Conservation (phyloP, 2,888 invertebrate genomes). For the Brachycybe producta region DNA sequence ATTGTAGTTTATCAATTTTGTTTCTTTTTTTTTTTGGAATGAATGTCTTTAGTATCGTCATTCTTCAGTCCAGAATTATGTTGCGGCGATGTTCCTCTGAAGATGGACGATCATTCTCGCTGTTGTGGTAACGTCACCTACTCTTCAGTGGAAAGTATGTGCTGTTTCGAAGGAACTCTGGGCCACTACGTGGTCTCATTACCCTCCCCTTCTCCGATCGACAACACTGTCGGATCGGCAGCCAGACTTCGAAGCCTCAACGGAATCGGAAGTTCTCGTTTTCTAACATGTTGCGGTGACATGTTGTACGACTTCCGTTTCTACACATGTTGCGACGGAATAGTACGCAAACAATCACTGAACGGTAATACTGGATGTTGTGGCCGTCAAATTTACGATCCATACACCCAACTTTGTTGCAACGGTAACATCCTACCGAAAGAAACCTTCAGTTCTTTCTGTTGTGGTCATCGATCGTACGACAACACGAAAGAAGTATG, state of each 20-base stretch:
- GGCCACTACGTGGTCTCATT: constrained; percentile 12
- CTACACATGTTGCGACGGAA: constrained; percentile 8
- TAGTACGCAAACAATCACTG: constrained; percentile 5
- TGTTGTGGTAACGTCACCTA: constrained; percentile 11
- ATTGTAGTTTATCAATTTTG: background rate
- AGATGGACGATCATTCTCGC: background rate
- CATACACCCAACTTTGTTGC: constrained; percentile 10
- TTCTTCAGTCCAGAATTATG: constrained; percentile 13
- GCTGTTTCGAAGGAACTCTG: constrained; percentile 5
- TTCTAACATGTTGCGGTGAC: constrained; percentile 11
- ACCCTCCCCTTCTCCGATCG: background rate
- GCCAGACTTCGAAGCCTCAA: background rate
- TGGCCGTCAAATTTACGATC: constrained; percentile 4
- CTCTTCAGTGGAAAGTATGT: constrained; percentile 7
- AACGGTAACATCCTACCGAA: constrained; percentile 1
- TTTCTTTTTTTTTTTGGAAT: no score
- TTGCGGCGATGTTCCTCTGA: constrained; percentile 8
- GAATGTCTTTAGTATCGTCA: background rate
- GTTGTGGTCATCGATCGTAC: constrained; percentile 7
- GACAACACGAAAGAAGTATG: constrained; percentile 9
- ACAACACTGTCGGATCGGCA: no score
- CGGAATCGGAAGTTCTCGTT: background rate
- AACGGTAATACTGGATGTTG: constrained; percentile 12
- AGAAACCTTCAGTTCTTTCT: constrained; percentile 2
- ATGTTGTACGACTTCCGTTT: constrained; percentile 13